Evolutionary conservation across 2,113 vertebrate species (phyloP).

Genomic region (Hiodon alosoides): DNA sequence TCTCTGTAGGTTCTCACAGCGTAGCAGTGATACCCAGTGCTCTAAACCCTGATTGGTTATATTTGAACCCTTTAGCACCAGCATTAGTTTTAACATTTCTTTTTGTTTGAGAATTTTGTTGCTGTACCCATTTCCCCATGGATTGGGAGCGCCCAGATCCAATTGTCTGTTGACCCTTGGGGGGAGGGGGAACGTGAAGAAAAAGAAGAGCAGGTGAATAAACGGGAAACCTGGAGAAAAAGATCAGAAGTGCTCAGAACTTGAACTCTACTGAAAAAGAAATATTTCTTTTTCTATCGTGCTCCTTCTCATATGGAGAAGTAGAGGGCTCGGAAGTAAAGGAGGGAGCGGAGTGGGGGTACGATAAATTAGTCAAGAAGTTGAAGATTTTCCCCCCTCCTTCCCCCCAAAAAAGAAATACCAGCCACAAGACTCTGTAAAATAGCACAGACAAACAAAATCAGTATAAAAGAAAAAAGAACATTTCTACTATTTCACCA

Average conservation of each 20-base stretch:
- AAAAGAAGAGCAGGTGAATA: conserved; percentile 31
- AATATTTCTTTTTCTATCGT: conserved; percentile 45
- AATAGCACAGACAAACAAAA: neutral
- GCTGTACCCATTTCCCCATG: conserved; percentile 41
- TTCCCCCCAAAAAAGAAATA: conserved; percentile 29
- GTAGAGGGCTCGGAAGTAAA: conserved; percentile 44
- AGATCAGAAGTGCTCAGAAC: conserved; percentile 49
- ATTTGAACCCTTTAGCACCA: neutral
- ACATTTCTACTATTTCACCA: conserved; percentile 49
- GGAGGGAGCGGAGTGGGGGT: conserved; percentile 35
- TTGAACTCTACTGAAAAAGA: conserved; percentile 38
- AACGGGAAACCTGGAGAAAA: conserved; percentile 9
- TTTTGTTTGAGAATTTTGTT: conserved; percentile 37
- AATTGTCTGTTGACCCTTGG: conserved; percentile 52
- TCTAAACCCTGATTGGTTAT: conserved; percentile 8
- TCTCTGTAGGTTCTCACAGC: conserved; percentile 7
- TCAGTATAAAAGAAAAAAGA: conserved; percentile 9
- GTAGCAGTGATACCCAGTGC: neutral
- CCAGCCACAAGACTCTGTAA: conserved; percentile 10
- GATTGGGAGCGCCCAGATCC: conserved; percentile 41
- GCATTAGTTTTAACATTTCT: conserved; percentile 15
- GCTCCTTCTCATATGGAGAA: conserved; percentile 51
- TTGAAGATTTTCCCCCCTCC: conserved; percentile 15
- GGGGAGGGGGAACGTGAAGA: conserved; percentile 52
- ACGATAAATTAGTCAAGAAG: neutral